Evolutionary conservation across 2,888 invertebrate species (phyloP).

Genomic region (Drosophila mercatorum): DNA sequence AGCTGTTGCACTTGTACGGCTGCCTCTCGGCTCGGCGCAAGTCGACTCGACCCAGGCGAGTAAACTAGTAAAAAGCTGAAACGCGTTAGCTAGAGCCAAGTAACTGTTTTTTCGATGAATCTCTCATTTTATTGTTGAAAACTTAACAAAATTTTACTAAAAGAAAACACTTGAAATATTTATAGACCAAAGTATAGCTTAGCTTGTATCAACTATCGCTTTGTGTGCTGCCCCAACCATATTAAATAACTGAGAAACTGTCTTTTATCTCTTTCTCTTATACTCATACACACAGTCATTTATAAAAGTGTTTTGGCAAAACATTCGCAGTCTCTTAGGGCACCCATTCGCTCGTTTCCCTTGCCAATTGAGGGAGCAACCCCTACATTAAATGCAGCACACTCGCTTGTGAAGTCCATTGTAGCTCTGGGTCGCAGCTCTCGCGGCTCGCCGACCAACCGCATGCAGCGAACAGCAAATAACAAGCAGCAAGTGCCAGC

Average conservation of each 20-base stretch:
- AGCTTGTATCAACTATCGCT: background rate
- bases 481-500: constrained; percentile 69
- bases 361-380: constrained; percentile 45
- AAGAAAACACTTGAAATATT: background rate
- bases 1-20: constrained; percentile 76
- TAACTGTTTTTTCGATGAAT: background rate
- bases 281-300: background rate
- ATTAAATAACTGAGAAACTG: background rate
- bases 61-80: constrained; percentile 5
- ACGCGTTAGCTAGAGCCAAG: constrained; percentile 8
- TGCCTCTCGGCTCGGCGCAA: constrained; percentile 34
- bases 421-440: constrained; percentile 4
- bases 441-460: constrained; percentile 51
- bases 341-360: constrained; percentile 5
- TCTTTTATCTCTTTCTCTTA: background rate
- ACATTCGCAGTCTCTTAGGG: constrained; percentile 25
- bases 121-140: constrained; percentile 4
- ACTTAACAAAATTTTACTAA: constrained; percentile 43
- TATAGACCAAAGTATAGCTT: background rate
- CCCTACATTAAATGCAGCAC: constrained; percentile 59
- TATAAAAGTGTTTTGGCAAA: constrained; percentile 19
- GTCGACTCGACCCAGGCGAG: constrained; percentile 1
- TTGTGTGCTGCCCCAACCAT: background rate
- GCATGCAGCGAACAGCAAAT: constrained; percentile 57
- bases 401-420: constrained; percentile 10